Conservation (phyloP, 1,140 invertebrate genomes). For the Solenopsis invicta region DNA sequence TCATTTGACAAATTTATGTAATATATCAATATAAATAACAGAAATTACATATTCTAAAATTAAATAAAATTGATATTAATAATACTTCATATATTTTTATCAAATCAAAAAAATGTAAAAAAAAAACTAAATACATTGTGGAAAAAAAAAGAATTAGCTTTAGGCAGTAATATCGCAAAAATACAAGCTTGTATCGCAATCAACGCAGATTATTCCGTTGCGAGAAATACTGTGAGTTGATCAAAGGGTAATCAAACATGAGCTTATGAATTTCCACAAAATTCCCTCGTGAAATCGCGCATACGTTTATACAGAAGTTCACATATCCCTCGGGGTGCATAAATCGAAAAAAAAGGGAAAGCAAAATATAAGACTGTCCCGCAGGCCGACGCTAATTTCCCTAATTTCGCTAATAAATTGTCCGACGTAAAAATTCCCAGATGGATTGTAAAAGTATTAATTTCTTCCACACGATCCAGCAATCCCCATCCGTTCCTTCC, state of each 20-base stretch:
- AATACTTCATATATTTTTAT: not conserved
- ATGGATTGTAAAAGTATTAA: slow-evolving; percentile 81
- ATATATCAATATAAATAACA: not conserved
- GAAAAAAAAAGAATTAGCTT: not conserved
- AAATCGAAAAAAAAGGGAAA: slow-evolving; percentile 43
- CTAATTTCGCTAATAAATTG: slow-evolving; percentile 83
- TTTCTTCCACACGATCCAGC: slow-evolving; percentile 68
- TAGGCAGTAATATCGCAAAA: not conserved
- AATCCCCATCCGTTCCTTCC: slow-evolving; percentile 54
- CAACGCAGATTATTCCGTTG: slow-evolving; percentile 15
- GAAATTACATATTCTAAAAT: not conserved
- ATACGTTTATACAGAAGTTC: slow-evolving; percentile 6
- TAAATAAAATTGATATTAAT: not conserved
- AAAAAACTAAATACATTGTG: not conserved
- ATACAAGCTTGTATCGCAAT: not conserved
- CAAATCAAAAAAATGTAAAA: not conserved
- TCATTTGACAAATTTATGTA: not conserved
- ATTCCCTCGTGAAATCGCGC: slow-evolving; percentile 23
- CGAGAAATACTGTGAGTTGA: slow-evolving; percentile 16
- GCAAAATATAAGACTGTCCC: slow-evolving; percentile 70
- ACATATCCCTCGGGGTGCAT: slow-evolving; percentile 12
- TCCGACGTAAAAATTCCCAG: slow-evolving; percentile 76
- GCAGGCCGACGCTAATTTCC: slow-evolving; percentile 78
- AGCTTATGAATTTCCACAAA: slow-evolving; percentile 38
- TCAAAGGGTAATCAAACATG: slow-evolving; percentile 52